Evolutionary conservation across 2,113 vertebrate genomes (phyloP), one percentile per base, ranked within the genome.

Genomic region (Myrmecophaga tridactyla): DNA sequence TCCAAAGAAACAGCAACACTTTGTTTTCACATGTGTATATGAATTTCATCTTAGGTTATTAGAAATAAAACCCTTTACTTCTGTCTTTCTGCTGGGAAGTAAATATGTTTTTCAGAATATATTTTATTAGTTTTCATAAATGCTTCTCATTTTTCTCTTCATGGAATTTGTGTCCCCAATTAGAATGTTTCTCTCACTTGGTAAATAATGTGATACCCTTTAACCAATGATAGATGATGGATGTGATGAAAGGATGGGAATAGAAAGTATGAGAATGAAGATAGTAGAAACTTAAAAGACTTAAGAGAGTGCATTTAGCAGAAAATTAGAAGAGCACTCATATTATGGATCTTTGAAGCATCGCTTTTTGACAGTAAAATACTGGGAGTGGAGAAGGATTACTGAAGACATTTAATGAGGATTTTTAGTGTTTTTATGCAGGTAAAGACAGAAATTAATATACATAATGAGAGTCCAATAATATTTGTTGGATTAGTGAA

Each of bases 321-420:
- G n/a, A n/a, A n/a, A 23, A 81, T 29, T 6, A 18, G 7, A 9
- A 1, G 7, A 65, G n/a, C 6, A 41, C 31, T 41, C 1, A 46
- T 62, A 20, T 51, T 23, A 10, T 25, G 39, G 18, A n/a, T 36
- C 6, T 9, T 43, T n/a, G 29, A 25, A 7, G 3, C 83, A 39
- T 9, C 73, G 15, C 27, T 81, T 0, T 58, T 25, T 69, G 27
- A 7, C 31, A n/a, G 72, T 1, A 23, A 69, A 83, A 20, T 20
- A 0, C 36, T 2, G 18, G 34, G 4, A 51, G 5, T 51, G 41
- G 4, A 9, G 43, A 65, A 2, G 5, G 8, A 21, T 34, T 46
- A 58, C 3, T 34, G 25, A 34, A 34, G 3, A 7, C 23, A 41
- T 65, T 48, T 65, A 25, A 39, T 3, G 67, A 17, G 62, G 17